Evolutionary conservation across 2,797 vertebrate species (phyloP).

Genomic region (Scolopax rusticola): DNA sequence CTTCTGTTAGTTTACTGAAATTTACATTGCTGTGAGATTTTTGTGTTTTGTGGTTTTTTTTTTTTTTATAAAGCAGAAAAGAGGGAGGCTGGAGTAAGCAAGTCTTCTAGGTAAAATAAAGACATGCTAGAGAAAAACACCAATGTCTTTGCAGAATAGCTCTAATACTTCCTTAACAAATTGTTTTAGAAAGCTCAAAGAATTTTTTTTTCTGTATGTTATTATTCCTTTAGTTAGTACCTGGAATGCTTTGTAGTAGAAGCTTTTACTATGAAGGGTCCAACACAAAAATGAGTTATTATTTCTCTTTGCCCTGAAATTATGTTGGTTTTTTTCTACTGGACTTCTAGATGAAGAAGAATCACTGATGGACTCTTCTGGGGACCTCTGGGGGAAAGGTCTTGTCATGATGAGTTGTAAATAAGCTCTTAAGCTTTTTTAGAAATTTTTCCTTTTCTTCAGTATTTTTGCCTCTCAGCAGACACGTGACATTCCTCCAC

Average conservation of each 20-base stretch:
- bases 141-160: neutral
- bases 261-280: neutral
- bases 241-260: neutral
- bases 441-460: neutral
- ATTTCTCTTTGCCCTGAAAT: neutral
- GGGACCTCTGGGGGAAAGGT: neutral
- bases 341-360: neutral
- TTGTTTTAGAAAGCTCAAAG: neutral
- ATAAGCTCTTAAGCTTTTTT: neutral
- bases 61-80: neutral
- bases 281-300: neutral
- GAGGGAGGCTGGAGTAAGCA: neutral
- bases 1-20: neutral
- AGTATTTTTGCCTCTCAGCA: neutral
- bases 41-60: fast-evolving
- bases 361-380: neutral
- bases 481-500: neutral
- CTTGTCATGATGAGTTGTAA: neutral
- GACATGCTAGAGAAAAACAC: neutral
- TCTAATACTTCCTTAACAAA: neutral
- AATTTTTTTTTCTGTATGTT: neutral
- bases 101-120: neutral
- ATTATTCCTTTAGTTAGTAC: neutral
- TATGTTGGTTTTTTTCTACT: neutral
- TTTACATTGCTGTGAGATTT: neutral